Percentiles rank a stretch among this genome's conserved stretches.
phyloP scores from a whole-genome alignment of 2,888 invertebrate genomes.

The Athalia rosae region DNA sequence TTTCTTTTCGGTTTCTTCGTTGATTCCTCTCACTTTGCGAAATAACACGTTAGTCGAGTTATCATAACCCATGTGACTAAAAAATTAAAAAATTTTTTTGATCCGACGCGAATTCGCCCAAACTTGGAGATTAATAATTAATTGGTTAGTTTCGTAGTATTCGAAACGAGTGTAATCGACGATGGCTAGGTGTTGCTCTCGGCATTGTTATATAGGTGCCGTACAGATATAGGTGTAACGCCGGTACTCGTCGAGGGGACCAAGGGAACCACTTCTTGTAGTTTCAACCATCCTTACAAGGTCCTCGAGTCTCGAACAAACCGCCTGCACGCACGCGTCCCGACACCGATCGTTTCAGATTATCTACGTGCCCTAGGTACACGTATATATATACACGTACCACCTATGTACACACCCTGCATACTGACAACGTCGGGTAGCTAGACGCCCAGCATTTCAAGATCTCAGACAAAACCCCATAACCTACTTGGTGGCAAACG shows the following conservation, averaged over 20 bases:
- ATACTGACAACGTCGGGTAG: too few species aligned
- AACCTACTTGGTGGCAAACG: conserved; percentile 17
- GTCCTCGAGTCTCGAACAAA: conserved; percentile 9
- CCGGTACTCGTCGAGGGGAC: conserved; percentile 7
- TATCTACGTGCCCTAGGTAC: background rate
- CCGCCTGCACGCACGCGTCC: background rate
- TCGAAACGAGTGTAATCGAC: conserved; percentile 20
- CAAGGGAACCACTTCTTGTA: conserved; percentile 18
- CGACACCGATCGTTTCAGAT: background rate
- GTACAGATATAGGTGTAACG: too few species aligned
- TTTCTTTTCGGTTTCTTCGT: too few species aligned
- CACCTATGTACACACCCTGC: background rate
- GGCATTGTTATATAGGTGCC: background rate
- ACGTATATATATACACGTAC: too few species aligned
- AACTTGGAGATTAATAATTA: too few species aligned
- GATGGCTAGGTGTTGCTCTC: conserved; percentile 18
- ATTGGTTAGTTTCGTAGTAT: background rate
- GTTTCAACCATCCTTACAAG: conserved; percentile 13
- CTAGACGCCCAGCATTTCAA: conserved; percentile 11
- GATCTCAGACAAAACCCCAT: conserved; percentile 15
- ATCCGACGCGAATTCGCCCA: too few species aligned
- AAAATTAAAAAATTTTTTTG: too few species aligned
- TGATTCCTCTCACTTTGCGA: too few species aligned
- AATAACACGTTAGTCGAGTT: too few species aligned
- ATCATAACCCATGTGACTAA: too few species aligned